These are phyloP conservation scores for Asbolus verrucosus DNA, from an alignment of 1,140 invertebrate species.

Conservation along the genomic window DNA sequence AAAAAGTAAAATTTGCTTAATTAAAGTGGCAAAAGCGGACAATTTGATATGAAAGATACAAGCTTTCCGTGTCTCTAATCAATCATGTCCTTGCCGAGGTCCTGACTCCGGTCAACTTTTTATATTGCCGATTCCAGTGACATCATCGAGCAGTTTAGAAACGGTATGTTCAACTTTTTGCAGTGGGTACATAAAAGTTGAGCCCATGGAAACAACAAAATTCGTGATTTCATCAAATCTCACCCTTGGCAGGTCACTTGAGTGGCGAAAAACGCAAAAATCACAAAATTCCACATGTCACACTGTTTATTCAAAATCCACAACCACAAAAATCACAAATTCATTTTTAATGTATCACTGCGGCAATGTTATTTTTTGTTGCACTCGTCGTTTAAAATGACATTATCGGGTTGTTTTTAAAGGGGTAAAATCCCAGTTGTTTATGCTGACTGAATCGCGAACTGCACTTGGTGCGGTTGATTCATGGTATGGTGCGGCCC, in stretches of 20 bases:
- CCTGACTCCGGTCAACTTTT: background rate
- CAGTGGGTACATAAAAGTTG: too few relatives aligned
- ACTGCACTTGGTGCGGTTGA: conserved; percentile 23
- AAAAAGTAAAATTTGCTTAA: background rate
- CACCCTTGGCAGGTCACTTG: conserved; percentile 15
- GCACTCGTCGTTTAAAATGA: too few relatives aligned
- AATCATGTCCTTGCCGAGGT: background rate
- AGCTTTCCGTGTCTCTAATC: too few relatives aligned
- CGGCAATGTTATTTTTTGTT: background rate
- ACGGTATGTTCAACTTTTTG: conserved; percentile 4
- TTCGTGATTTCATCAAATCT: too few relatives aligned
- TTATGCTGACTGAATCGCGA: background rate
- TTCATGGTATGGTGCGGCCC: conserved; percentile 34
- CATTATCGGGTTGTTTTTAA: background rate
- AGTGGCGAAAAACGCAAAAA: conserved; percentile 6
- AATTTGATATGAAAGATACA: too few relatives aligned
- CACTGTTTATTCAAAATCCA: background rate
- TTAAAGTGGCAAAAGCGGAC: too few relatives aligned
- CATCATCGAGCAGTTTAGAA: conserved; percentile 4
- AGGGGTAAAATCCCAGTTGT: conserved; percentile 5
- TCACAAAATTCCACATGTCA: conserved; percentile 12
- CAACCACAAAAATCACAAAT: background rate
- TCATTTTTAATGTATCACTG: background rate
- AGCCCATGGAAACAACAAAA: too few relatives aligned
- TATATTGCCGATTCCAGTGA: background rate